A percentile compares a stretch with the other conserved stretches of the same genome.
phyloP scores from a whole-genome alignment of 2,113 vertebrate species.

The Ciconia boyciana region DNA sequence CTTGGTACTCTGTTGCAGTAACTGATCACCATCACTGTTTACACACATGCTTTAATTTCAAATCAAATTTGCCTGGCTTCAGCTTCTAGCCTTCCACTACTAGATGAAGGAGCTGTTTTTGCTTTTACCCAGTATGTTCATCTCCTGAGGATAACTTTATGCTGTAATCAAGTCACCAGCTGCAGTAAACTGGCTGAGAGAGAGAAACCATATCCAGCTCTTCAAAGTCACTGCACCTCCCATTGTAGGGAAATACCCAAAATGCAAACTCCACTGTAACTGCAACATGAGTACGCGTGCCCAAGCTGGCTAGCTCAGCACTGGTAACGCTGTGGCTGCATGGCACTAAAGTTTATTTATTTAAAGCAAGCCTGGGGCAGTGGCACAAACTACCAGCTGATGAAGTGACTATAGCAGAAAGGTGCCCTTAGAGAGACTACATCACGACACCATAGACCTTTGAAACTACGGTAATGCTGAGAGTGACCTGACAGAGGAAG shows the following conservation, averaged over 20 bases:
- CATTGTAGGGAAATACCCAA: background rate
- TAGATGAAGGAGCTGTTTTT: background rate
- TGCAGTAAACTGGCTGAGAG: background rate
- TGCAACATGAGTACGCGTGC: background rate
- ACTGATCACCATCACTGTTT: background rate
- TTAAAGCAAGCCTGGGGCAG: background rate
- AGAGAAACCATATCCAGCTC: background rate
- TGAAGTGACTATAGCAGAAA: background rate
- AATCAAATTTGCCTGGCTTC: background rate
- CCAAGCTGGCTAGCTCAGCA: background rate
- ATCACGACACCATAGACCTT: background rate
- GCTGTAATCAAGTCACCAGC: background rate
- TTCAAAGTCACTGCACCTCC: background rate
- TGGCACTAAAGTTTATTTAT: background rate
- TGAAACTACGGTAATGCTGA: background rate
- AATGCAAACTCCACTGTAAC: background rate
- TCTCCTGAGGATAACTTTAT: background rate
- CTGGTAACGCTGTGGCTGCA: background rate
- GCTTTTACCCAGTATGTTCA: background rate
- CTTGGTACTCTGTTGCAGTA: background rate
- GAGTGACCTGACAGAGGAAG: background rate
- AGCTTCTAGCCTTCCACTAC: background rate
- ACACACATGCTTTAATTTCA: background rate
- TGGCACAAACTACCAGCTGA: background rate
- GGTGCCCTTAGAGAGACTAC: background rate